Evolutionary conservation across 2,113 vertebrate genomes (phyloP), one percentile per base, ranked within the genome.

Genomic region (Salvelinus namaycush): DNA sequence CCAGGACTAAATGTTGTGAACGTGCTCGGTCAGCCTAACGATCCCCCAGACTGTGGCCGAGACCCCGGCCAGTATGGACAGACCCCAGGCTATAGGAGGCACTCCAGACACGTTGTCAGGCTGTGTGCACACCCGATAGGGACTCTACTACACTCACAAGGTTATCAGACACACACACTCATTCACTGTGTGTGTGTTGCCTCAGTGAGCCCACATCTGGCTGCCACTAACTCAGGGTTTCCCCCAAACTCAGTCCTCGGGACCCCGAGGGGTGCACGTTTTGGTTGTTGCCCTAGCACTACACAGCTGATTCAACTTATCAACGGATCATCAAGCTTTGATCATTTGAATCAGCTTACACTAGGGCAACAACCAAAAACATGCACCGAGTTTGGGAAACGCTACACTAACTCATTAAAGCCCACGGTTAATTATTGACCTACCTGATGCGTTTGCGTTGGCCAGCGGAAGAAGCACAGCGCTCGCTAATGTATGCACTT

Each of bases 401-500:
- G n/a, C n/a, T 24, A 20, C n/a, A 48, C 6, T 12, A 81, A 70
- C 78, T 81, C 72, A 87, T 87, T 84, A 78, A 70, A 49, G 9
- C n/a, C n/a, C 11, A 1, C 71, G 65, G 80, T 77, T 86, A 83
- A 89, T 87, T 80, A 87, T 78, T 57, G 72, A 65, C 72, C 60
- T 72, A 88, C 80, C 65, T 73, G 79, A 79, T 76, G 29, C 34
- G 71, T 77, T 73, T 0, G 77, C 85, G 67, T 68, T 60, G 70
- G 68, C 44, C 44, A 62, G 70, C 62, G 71, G 74, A 74, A 72
- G 72, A 81, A 27, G 66, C 70, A 80, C 60, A 57, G 68, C n/a
- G n/a, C 18, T 22, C 31, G 39, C 39, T 73, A 57, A 57, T 39
- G 29, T 60, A 20, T 59, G 29, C 9, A 76, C 59, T 80, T 74